These are phyloP conservation scores for Clangula hyemalis DNA, from an alignment of 2,797 vertebrate genomes.

Conservation along the genomic window DNA sequence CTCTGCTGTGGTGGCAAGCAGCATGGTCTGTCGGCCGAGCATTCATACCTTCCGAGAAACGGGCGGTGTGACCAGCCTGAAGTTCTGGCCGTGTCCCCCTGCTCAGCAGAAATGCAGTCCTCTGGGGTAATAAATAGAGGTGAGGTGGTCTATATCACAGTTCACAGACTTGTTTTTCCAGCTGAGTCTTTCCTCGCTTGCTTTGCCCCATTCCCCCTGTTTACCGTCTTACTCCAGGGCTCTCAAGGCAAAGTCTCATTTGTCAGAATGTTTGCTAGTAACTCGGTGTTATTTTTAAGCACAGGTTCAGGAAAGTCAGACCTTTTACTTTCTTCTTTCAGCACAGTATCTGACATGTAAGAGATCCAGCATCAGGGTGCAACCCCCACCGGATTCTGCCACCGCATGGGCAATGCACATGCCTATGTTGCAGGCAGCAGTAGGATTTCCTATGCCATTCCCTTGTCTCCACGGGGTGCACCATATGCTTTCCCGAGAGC, in stretches of 20 bases:
- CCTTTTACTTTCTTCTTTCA: background rate
- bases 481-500: background rate
- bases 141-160: background rate
- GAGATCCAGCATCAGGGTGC: background rate
- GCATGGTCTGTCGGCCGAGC: background rate
- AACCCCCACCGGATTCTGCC: background rate
- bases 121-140: background rate
- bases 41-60: background rate
- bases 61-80: background rate
- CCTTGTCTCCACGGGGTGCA: background rate
- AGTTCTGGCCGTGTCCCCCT: background rate
- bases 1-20: background rate
- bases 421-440: background rate
- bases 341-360: background rate
- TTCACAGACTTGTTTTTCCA: background rate
- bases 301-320: background rate
- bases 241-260: background rate
- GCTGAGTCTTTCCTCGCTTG: background rate
- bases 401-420: fast-evolving
- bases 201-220: background rate
- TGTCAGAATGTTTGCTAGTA: background rate
- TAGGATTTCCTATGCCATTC: background rate
- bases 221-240: background rate
- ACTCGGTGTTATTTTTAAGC: background rate
- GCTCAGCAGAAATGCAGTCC: background rate